phyloP scores from a whole-genome alignment of 1,140 invertebrate species.

The Dysdera silvatica region DNA sequence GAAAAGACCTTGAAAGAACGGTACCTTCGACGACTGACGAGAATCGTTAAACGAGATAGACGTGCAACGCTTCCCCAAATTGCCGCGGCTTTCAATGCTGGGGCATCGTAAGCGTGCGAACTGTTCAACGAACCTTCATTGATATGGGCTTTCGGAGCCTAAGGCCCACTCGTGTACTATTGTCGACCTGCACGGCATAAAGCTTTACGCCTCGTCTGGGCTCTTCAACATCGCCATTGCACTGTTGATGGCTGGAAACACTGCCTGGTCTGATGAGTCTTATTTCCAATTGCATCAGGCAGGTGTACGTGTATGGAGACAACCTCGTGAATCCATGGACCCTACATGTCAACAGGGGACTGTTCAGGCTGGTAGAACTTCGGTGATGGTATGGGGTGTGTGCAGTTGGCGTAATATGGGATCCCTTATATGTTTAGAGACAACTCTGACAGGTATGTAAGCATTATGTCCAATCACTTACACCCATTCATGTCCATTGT shows the following conservation, averaged over 20 bases:
- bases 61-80: conserved; percentile 1
- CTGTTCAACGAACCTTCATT: background rate
- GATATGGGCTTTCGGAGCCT: background rate
- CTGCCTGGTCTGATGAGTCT: background rate
- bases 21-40: background rate
- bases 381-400: no score
- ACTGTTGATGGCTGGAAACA: background rate
- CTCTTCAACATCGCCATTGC: no score
- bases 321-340: background rate
- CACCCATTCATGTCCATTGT: background rate
- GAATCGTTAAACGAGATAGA: background rate
- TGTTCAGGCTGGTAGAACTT: no score
- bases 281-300: background rate
- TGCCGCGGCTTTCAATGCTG: background rate
- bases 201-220: background rate
- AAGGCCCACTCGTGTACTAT: background rate
- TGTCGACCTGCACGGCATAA: background rate
- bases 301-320: background rate
- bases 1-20: background rate
- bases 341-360: background rate
- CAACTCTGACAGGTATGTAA: background rate
- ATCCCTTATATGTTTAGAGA: background rate
- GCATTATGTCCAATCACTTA: background rate
- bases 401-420: background rate
- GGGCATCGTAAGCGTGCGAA: background rate